Evolutionary conservation across 2,888 invertebrate genomes (phyloP), one percentile per base, ranked within the genome.

Genomic region (Drosophila siamana): DNA sequence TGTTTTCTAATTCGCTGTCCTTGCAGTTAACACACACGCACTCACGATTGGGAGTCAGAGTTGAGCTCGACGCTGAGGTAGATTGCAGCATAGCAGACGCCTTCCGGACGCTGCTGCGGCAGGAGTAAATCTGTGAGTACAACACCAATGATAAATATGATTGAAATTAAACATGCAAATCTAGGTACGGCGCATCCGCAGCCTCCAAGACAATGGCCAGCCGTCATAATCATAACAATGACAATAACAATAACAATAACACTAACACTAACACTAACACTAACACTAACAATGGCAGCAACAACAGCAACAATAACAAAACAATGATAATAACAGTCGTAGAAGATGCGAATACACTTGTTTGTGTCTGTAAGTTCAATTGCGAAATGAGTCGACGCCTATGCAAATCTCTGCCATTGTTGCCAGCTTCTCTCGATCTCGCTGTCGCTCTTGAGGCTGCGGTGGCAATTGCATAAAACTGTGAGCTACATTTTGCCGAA

Each of bases 321-420:
- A 11, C 33, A 33, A 33, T 33, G 33, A 69, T 55, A 68, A 57
- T 55, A 50, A 28, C 30, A 28, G 26, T 5, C 28, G 52, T 48
- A 69, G 69, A 56, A 63, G 63, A 69, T 51, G 47, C 43, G 47
- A 26, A 19, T 28, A 44, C 47, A 33, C 30, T 33, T 33, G 33
- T 33, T 4, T 33, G 6, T 26, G 26, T 26, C 19, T 19, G 19
- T 3, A 26, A 26, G 19, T 41, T 68, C 50, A 57, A 57, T 69
- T 69, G 69, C 64, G 52, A 69, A 69, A 69, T 63, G 40, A 51
- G 30, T 50, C 50, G 66, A 48, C 52, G 54, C 63, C 66, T 55
- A 55, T 63, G 43, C 56, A 63, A 52, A 41, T 52, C 7, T 52
- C 13, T 54, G 50, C 47, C 64, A 63, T 69, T 69, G 69, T 69